A percentile compares a stretch with the other conserved stretches of the same genome.
Conservation (phyloP, 2,888 invertebrate species). For the Craniophora ligustri region DNA sequence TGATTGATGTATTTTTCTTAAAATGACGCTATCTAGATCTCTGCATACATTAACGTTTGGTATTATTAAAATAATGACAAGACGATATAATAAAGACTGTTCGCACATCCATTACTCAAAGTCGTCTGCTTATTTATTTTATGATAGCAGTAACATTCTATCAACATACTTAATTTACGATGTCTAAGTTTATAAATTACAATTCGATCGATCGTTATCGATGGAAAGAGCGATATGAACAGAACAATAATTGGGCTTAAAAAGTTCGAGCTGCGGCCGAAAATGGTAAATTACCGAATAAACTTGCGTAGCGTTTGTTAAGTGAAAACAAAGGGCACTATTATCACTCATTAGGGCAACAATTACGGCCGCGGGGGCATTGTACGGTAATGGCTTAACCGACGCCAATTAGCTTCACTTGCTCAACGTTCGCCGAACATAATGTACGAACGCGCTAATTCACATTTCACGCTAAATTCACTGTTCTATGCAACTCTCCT, state of each 20-base stretch:
- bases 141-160: conserved; percentile 3
- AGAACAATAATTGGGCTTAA: background rate
- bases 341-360: conserved; percentile 69
- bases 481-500: conserved; percentile 35
- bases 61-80: conserved; percentile 28
- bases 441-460: conserved; percentile 46
- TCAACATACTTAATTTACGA: conserved; percentile 2
- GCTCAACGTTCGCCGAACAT: conserved; percentile 52
- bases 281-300: conserved; percentile 38
- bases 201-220: background rate
- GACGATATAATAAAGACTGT: conserved; percentile 8
- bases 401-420: conserved; percentile 63
- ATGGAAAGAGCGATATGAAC: background rate
- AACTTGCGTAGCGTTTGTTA: conserved; percentile 38
- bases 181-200: conserved; percentile 2
- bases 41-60: conserved; percentile 20
- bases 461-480: conserved; percentile 50
- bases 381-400: conserved; percentile 60
- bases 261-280: conserved; percentile 9
- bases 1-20: conserved; percentile 40
- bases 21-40: conserved; percentile 51
- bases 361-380: conserved; percentile 68
- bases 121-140: conserved; percentile 14
- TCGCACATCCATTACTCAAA: conserved; percentile 27
- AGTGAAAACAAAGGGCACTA: conserved; percentile 67